phyloP scores from a whole-genome alignment of 2,113 vertebrate genomes.

The Cariama cristata region DNA sequence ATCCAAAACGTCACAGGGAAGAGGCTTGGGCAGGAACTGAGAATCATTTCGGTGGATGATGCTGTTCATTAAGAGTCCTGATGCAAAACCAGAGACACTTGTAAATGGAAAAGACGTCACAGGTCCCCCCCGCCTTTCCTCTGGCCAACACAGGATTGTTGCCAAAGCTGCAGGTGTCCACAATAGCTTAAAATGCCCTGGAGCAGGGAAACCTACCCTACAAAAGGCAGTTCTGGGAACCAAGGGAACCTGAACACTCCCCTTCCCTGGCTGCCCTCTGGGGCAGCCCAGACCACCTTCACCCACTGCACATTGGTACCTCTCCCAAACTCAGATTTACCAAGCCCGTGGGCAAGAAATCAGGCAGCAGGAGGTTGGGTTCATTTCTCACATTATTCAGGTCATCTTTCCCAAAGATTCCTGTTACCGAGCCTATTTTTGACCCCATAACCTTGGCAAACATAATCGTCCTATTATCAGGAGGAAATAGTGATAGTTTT shows the following conservation, averaged over 20 bases:
- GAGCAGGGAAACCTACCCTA: rapidly evolving
- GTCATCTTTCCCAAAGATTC: background rate
- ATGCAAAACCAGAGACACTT: background rate
- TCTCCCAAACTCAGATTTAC: background rate
- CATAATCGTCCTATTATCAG: background rate
- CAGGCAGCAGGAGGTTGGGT: background rate
- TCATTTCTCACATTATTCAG: background rate
- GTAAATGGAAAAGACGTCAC: background rate
- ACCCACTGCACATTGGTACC: rapidly evolving
- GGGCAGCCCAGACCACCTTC: background rate
- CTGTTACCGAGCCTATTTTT: background rate
- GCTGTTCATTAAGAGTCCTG: background rate
- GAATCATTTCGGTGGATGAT: background rate
- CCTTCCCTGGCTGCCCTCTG: background rate
- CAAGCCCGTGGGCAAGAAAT: background rate
- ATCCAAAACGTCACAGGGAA: background rate
- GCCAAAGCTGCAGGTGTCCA: background rate
- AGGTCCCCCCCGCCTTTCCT: background rate
- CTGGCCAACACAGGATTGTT: background rate
- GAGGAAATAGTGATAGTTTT: conserved; percentile 18
- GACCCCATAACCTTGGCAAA: background rate
- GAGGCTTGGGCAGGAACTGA: background rate
- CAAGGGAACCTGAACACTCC: rapidly evolving
- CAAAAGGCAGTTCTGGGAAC: background rate
- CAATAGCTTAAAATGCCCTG: background rate